Conservation (phyloP, 2,797 vertebrate species). For the Crocodylus rhombifer region DNA sequence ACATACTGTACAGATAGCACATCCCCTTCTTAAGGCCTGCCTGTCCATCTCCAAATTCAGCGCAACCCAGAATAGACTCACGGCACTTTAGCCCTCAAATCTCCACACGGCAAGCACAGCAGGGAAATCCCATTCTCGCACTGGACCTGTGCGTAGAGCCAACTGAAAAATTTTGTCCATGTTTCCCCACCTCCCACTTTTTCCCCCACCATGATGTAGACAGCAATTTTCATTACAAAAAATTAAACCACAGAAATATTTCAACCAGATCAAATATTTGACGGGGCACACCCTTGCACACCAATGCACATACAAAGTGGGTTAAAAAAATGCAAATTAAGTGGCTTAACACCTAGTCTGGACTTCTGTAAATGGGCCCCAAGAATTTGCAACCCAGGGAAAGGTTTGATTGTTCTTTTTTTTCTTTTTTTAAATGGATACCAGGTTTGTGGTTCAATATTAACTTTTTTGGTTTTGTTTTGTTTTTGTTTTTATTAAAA, state of each 20-base stretch:
- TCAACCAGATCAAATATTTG: background rate
- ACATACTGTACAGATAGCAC: background rate
- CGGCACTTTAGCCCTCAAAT: background rate
- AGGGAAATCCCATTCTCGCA: background rate
- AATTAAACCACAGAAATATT: background rate
- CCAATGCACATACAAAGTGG: background rate
- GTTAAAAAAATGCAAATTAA: background rate
- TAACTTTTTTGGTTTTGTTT: background rate
- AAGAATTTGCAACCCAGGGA: background rate
- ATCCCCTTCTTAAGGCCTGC: background rate
- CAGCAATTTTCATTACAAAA: background rate
- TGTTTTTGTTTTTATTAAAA: background rate
- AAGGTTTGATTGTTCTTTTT: background rate
- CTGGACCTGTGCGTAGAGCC: background rate
- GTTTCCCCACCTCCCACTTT: background rate
- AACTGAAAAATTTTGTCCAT: background rate
- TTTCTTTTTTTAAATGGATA: background rate
- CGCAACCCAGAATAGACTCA: background rate
- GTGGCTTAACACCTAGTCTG: background rate
- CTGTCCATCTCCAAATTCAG: background rate
- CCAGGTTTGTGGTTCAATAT: background rate
- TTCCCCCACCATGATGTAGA: background rate
- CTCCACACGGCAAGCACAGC: background rate
- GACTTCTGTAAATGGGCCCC: background rate
- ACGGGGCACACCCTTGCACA: background rate